Percentiles rank a stretch among this genome's conserved stretches.
Conservation (phyloP, 2,888 invertebrate species). For the Villa cingulata region DNA sequence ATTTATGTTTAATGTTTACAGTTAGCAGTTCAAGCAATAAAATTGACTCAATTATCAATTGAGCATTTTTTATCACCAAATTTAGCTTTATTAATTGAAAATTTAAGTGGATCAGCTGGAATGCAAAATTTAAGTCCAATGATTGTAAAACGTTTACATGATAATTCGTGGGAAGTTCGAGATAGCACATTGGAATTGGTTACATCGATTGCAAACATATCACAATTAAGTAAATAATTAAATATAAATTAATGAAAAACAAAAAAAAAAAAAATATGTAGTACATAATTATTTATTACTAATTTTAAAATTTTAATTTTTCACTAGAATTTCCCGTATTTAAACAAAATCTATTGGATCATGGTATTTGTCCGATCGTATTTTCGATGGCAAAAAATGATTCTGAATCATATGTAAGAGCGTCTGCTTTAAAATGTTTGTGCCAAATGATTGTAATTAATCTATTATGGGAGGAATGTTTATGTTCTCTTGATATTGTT, state of each 20-base stretch:
- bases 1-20: constrained; percentile 29
- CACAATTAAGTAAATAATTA: constrained; percentile 49
- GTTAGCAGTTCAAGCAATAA: constrained; percentile 56
- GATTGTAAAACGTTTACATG: constrained; percentile 54
- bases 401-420: constrained; percentile 59
- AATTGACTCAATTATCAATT: constrained; percentile 53
- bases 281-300: no score
- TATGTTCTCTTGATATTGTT: constrained; percentile 45
- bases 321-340: constrained; percentile 59
- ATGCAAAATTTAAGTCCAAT: constrained; percentile 53
- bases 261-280: no score
- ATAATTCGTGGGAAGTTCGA: constrained; percentile 63
- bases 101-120: constrained; percentile 46
- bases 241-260: constrained; percentile 13
- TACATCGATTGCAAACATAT: constrained; percentile 52
- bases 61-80: constrained; percentile 66
- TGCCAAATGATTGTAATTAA: constrained; percentile 51
- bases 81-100: constrained; percentile 56
- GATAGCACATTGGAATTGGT: constrained; percentile 64
- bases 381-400: constrained; percentile 53
- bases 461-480: constrained; percentile 50
- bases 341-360: constrained; percentile 52
- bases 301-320: not conserved
- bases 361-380: constrained; percentile 50
- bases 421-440: constrained; percentile 59